Evolutionary conservation across 2,888 invertebrate genomes (phyloP).

Genomic region (Clunio marinus): DNA sequence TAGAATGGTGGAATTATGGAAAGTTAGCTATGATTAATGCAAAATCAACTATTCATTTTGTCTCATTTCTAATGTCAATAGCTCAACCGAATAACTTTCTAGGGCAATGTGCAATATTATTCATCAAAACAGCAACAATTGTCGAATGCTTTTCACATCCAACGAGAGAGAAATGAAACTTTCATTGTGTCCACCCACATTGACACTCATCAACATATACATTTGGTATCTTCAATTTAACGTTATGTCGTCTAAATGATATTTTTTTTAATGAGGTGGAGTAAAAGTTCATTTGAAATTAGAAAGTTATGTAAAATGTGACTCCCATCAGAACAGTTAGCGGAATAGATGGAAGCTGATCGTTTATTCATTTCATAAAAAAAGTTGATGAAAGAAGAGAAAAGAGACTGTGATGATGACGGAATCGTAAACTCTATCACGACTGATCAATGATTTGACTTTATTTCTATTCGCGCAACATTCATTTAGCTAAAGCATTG

Average conservation of each 20-base stretch:
- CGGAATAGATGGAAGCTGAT: neutral
- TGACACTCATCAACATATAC: neutral
- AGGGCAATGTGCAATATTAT: constrained; percentile 28
- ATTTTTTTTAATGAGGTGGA: constrained; percentile 4
- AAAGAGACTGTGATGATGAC: neutral
- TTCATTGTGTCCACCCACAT: constrained; percentile 38
- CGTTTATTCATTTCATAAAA: too few relatives aligned
- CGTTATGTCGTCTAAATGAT: neutral
- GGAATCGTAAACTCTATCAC: constrained; percentile 4
- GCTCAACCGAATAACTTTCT: constrained; percentile 7
- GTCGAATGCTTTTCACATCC: neutral
- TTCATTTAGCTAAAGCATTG: constrained; percentile 3
- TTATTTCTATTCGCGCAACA: neutral
- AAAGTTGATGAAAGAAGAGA: too few relatives aligned
- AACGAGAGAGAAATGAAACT: constrained; percentile 26
- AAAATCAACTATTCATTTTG: too few relatives aligned
- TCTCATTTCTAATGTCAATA: constrained; percentile 13
- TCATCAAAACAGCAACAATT: constrained; percentile 5
- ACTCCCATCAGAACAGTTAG: constrained; percentile 11
- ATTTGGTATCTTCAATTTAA: neutral
- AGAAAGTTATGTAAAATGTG: constrained; percentile 38
- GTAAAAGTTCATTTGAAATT: constrained; percentile 21
- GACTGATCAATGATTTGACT: neutral
- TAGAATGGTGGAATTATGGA: constrained; percentile 9
- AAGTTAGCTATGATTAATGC: neutral